A percentile compares a stretch with the other conserved stretches of the same genome.
phyloP scores from a whole-genome alignment of 1,140 invertebrate genomes.

The Pogonomyrmex barbatus region DNA sequence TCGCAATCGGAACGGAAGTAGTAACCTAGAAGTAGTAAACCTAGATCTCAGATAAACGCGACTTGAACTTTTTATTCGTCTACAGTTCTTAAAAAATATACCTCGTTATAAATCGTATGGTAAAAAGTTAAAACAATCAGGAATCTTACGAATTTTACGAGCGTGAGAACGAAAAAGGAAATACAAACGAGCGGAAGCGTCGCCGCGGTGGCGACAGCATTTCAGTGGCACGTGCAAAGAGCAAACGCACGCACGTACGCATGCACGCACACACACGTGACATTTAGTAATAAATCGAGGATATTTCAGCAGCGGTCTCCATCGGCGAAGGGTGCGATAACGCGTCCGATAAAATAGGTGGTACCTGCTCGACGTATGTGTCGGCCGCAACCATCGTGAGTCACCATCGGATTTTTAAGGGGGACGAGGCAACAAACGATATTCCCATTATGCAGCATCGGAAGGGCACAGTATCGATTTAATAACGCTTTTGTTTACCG shows the following conservation, averaged over 20 bases:
- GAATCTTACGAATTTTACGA: background rate
- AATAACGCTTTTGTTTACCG: conserved; percentile 80
- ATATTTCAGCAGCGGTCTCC: conserved; percentile 27
- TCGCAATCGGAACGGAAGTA: too few relatives aligned
- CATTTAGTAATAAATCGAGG: conserved; percentile 55
- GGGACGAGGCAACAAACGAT: conserved; percentile 50
- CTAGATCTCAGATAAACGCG: background rate
- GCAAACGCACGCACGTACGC: conserved; percentile 19
- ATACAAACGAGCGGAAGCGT: background rate
- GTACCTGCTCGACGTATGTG: conserved; percentile 62
- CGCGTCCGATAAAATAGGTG: conserved; percentile 69
- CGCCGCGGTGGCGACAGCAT: conserved; percentile 9
- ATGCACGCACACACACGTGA: conserved; percentile 31
- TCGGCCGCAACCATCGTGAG: conserved; percentile 63
- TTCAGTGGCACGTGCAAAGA: conserved; percentile 32
- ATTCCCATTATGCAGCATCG: conserved; percentile 61
- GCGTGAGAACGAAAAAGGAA: conserved; percentile 47
- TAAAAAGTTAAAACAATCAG: background rate
- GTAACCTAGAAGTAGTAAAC: background rate
- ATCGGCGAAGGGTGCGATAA: conserved; percentile 71
- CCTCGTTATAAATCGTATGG: background rate
- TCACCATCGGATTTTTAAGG: conserved; percentile 74
- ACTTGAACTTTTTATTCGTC: background rate
- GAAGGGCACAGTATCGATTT: conserved; percentile 73
- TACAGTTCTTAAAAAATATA: background rate